A percentile compares a stretch with the other conserved stretches of the same genome.
These are phyloP conservation scores for Kryphioiulus occultus DNA, from an alignment of 2,888 invertebrate genomes.

Conservation along the genomic window DNA sequence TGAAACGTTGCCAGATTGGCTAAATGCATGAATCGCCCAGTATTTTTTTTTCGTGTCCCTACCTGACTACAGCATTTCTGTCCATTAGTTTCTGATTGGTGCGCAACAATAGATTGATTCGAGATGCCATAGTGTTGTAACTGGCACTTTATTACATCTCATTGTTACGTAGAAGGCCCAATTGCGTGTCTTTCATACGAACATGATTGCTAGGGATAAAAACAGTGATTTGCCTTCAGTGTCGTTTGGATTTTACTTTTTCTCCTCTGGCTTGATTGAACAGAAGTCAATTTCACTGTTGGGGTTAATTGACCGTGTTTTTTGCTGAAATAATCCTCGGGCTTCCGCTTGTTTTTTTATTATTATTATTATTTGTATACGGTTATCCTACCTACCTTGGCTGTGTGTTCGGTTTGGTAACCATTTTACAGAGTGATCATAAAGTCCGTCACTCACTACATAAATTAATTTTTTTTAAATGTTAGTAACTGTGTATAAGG, in stretches of 20 bases:
- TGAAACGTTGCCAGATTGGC: not conserved
- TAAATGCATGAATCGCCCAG: not conserved
- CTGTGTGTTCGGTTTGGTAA: not conserved
- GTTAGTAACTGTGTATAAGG: too few species aligned
- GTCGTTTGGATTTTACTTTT: not conserved
- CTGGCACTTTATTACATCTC: not conserved
- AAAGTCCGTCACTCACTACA: too few species aligned
- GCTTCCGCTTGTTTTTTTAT: not conserved
- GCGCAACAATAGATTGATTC: not conserved
- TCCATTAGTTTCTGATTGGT: not conserved
- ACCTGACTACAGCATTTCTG: not conserved
- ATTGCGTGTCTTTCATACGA: not conserved
- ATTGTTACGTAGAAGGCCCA: not conserved
- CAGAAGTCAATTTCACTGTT: not conserved
- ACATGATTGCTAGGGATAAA: not conserved
- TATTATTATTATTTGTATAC: not conserved
- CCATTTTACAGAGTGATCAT: too few species aligned
- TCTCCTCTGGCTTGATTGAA: not conserved
- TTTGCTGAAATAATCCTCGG: not conserved
- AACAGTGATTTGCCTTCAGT: conserved; percentile 2
- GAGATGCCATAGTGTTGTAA: conserved; percentile 5
- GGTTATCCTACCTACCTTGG: not conserved
- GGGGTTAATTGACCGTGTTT: not conserved
- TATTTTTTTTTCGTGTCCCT: not conserved
- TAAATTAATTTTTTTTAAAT: too few species aligned